Conservation (phyloP, 2,113 vertebrate genomes). For the Perccottus glenii region DNA sequence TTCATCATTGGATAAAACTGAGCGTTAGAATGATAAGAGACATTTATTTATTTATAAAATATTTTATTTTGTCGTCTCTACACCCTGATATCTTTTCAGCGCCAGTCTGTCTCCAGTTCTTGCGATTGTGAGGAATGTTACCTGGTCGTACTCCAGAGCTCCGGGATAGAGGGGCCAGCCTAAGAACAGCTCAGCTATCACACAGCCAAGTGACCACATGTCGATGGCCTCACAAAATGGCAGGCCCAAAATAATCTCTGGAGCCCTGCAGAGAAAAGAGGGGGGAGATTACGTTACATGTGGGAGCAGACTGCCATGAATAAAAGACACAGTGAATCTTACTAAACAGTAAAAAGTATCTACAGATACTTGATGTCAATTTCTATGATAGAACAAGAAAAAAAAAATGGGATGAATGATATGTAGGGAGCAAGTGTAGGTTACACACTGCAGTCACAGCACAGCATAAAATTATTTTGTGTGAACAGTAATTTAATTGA, state of each 20-base stretch:
- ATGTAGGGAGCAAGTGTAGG: too few species aligned
- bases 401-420: too few species aligned
- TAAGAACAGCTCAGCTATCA: constrained; percentile 96
- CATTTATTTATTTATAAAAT: too few species aligned
- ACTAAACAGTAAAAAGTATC: too few species aligned
- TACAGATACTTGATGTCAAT: too few species aligned
- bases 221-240: constrained; percentile 98
- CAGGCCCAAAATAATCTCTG: constrained; percentile 98
- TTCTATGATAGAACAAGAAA: too few species aligned
- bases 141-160: constrained; percentile 98
- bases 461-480: not conserved
- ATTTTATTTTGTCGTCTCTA: not conserved
- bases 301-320: not conserved
- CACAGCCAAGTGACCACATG: constrained; percentile 98
- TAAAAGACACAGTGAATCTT: not conserved
- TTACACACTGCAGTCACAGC: not conserved
- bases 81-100: not conserved
- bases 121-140: constrained; percentile 66
- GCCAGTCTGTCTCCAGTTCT: not conserved
- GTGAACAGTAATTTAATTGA: too few species aligned
- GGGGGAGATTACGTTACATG: constrained; percentile 16
- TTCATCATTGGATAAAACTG: too few species aligned
- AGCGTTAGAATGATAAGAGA: too few species aligned
- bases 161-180: constrained; percentile 98
- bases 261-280: constrained; percentile 84